Conservation (phyloP, 2,113 vertebrate species). For the Pontoporia blainvillei region DNA sequence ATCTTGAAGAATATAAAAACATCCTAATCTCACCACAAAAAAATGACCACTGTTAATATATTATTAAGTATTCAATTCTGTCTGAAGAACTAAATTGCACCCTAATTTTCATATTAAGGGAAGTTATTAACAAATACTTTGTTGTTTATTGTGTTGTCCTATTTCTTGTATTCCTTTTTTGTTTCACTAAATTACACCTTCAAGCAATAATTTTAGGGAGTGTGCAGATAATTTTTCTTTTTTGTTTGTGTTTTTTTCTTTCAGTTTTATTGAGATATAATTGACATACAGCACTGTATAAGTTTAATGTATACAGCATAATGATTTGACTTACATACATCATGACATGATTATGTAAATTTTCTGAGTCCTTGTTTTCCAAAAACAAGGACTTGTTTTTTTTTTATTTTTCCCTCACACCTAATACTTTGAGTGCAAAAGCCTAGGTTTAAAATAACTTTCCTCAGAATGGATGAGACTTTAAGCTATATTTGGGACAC, state of each 20-base stretch:
- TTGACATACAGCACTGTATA: background rate
- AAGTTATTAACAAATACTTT: background rate
- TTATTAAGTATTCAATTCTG: background rate
- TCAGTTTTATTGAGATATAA: background rate
- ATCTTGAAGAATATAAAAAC: background rate
- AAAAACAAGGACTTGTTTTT: background rate
- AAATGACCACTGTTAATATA: background rate
- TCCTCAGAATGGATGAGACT: background rate
- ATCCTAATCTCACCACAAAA: background rate
- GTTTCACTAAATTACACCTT: background rate
- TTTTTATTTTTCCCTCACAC: background rate
- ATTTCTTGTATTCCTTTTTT: background rate
- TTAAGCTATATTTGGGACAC: background rate
- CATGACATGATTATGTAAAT: background rate
- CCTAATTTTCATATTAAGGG: background rate
- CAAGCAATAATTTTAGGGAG: background rate
- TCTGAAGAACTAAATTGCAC: background rate
- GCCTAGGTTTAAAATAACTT: background rate
- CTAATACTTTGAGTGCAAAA: background rate
- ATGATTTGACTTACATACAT: background rate
- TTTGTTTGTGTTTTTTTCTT: background rate
- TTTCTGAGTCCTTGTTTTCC: background rate
- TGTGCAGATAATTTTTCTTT: background rate
- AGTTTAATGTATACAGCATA: background rate
- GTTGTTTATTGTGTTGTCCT: background rate